Evolutionary conservation across 30 jellyfish, hydroid and myxozoan genomes (phyloP).

Genomic region (Mastigias papua): DNA sequence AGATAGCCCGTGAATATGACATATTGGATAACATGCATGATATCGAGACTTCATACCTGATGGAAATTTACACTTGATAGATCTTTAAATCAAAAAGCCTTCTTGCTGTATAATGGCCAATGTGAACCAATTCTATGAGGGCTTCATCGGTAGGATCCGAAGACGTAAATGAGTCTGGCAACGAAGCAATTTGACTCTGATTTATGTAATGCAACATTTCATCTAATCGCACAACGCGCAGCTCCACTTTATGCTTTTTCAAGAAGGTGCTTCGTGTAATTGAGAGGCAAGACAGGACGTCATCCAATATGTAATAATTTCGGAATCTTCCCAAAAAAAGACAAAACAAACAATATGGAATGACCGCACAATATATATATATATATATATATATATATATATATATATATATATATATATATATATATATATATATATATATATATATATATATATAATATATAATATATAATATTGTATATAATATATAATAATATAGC

Average conservation of each 20-base stretch:
- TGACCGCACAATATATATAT: too few species aligned
- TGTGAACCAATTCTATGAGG: constrained; percentile 54
- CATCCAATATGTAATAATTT: constrained; percentile 54
- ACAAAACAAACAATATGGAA: too few species aligned
- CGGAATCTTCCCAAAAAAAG: constrained; percentile 43
- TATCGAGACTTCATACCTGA: too few species aligned
- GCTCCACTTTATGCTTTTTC: constrained; percentile 61
- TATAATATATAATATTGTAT: too few species aligned
- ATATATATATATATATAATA: background rate
- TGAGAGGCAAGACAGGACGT: constrained; percentile 21
- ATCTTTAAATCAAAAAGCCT: constrained; percentile 55
- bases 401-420: background rate
- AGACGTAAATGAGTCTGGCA: constrained; percentile 15
- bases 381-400: background rate
- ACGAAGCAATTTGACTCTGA: constrained; percentile 19
- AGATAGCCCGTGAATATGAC: too few species aligned
- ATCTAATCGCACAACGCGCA: constrained; percentile 37
- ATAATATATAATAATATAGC: too few species aligned
- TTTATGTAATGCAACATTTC: constrained; percentile 24
- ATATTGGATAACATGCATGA: too few species aligned
- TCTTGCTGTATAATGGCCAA: constrained; percentile 72
- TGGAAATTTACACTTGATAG: background rate
- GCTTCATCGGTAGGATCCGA: constrained; percentile 26
- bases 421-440: background rate
- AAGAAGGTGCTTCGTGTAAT: constrained; percentile 46